Percentiles rank a stretch among this genome's conserved stretches.
These are phyloP conservation scores for Anas acuta DNA, from an alignment of 2,797 vertebrate genomes.

Conservation along the genomic window DNA sequence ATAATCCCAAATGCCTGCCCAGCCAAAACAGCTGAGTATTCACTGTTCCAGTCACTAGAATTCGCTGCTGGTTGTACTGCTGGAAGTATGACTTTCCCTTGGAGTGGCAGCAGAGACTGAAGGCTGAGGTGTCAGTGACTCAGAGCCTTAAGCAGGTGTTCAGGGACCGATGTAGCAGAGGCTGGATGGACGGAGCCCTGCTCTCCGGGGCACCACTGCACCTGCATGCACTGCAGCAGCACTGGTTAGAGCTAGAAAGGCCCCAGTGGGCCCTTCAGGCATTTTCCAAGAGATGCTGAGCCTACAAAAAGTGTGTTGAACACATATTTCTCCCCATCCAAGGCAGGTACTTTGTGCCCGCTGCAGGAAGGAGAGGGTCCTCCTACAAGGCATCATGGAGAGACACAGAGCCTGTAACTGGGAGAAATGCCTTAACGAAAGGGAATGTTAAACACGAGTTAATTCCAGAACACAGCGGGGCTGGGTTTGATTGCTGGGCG, in stretches of 20 bases:
- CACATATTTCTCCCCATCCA: neutral
- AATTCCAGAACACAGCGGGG: neutral
- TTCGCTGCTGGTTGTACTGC: rapidly evolving
- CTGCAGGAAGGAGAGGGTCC: neutral
- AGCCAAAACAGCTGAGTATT: neutral
- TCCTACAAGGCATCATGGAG: neutral
- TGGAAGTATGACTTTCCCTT: rapidly evolving
- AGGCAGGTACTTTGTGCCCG: neutral
- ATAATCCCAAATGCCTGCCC: neutral
- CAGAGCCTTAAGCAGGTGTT: rapidly evolving
- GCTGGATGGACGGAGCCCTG: neutral
- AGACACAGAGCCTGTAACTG: neutral
- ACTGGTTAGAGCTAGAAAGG: rapidly evolving
- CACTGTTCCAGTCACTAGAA: neutral
- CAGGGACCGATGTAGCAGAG: neutral
- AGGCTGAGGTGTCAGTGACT: neutral
- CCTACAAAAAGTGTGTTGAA: neutral
- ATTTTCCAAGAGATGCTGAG: neutral
- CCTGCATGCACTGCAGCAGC: rapidly evolving
- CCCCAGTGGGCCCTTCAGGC: neutral
- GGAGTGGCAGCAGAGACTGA: neutral
- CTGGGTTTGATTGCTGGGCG: conserved; percentile 10
- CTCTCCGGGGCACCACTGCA: neutral
- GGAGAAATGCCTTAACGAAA: neutral
- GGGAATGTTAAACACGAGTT: neutral